A percentile compares a stretch with the other conserved stretches of the same genome.
Conservation (phyloP, 2,797 vertebrate species). For the Philypnodon macrostomus region DNA sequence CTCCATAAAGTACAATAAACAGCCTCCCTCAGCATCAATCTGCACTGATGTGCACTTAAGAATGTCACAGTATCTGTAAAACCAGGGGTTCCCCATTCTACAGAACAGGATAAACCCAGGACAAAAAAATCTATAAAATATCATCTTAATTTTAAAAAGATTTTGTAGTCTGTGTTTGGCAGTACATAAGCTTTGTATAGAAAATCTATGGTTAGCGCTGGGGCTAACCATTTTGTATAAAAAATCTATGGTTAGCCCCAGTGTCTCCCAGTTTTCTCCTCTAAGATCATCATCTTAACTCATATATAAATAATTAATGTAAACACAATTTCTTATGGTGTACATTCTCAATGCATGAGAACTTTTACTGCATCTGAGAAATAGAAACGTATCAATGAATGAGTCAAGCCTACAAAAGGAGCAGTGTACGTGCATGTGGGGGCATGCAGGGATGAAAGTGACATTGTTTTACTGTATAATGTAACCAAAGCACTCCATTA, state of each 20-base stretch:
- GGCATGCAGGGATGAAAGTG: slow-evolving; percentile 34
- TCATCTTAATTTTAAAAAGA: no score
- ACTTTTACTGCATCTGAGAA: neutral
- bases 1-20: slow-evolving; percentile 66
- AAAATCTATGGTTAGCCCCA: no score
- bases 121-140: no score
- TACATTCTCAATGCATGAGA: neutral
- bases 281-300: no score
- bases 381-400: slow-evolving; percentile 13
- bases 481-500: slow-evolving; percentile 45
- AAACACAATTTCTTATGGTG: neutral
- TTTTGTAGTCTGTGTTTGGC: no score
- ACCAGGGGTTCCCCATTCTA: slow-evolving; percentile 8
- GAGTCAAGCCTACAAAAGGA: slow-evolving; percentile 2
- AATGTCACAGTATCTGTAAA: slow-evolving; percentile 28
- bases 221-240: no score
- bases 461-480: slow-evolving; percentile 50
- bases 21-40: slow-evolving; percentile 48
- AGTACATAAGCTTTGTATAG: no score
- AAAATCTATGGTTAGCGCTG: no score
- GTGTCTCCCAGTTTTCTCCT: no score
- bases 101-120: no score
- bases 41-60: slow-evolving; percentile 34
- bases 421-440: neutral
- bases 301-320: no score